Base-by-base conservation (phyloP, 2,888 invertebrate species). In the Dusona sp. region DNA sequence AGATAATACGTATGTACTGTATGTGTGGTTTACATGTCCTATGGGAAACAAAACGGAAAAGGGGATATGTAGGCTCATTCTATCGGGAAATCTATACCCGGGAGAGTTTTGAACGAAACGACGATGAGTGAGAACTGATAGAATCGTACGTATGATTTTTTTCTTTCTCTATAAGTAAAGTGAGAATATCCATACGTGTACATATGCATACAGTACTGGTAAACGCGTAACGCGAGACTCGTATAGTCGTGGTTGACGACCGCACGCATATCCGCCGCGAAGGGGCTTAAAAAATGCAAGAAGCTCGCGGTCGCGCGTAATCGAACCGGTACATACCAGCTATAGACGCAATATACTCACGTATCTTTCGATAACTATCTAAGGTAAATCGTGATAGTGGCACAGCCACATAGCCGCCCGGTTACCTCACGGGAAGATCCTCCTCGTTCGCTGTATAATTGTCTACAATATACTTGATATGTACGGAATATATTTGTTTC, bases 371-470 rank as follows among this genome's bases (percentile, higher is more conserved):
- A 90, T 90, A 90, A 91, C 90, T 89, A 91, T 91, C 91, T 88
- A 88, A 91, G 90, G 91, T 90, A 90, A 92, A 92, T 91, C 91
- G 90, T 89, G 92, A 92, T 91, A 86, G 84, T 79, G 61, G 74
- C 81, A 54, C n/a, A 81, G 33, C 48, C 79, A 38, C 78, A 67
- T 65, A 38, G 64, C 78, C 74, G 78, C 77, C 19, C 74, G 68
- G 77, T 83, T 73, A 83, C 80, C 75, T 19, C 79, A 75, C 78
- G 57, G 83, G 80, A 79, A 73, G 64, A 79, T 81, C 54, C 42
- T 64, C 68, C 13, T 54, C 74, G 67, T 70, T 79, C 57, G 57
- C 80, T 65, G 48, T 82, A 84, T 87, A 83, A 83, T 83, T 86
- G 67, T 81, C 61, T 78, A 73, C 83, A 61, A 77, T 57, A 51